phyloP scores from a whole-genome alignment of 2,797 vertebrate species.

The Lacerta agilis region DNA sequence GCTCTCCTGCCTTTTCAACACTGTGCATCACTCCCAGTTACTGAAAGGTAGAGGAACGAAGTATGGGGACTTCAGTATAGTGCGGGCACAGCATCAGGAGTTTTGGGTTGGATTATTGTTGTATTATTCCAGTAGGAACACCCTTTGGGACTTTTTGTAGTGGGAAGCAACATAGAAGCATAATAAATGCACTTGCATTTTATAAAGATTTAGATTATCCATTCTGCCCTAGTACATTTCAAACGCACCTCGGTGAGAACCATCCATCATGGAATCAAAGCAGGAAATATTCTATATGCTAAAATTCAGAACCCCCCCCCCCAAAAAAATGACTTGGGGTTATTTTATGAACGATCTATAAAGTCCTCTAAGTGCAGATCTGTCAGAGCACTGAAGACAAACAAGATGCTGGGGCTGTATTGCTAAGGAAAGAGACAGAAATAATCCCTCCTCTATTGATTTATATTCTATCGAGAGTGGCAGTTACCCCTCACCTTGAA shows the following conservation, averaged over 20 bases:
- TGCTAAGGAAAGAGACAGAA: slow-evolving; percentile 40
- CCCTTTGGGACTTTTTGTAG: too few species aligned
- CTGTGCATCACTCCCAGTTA: too few species aligned
- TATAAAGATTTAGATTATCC: background rate
- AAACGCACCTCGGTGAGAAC: slow-evolving; percentile 36
- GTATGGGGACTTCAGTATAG: too few species aligned
- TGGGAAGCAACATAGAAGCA: too few species aligned
- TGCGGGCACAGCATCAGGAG: too few species aligned
- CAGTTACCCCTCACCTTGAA: slow-evolving; percentile 47
- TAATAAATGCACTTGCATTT: background rate
- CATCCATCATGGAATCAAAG: slow-evolving; percentile 64
- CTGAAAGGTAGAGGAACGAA: too few species aligned
- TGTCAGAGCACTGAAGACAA: slow-evolving; percentile 56
- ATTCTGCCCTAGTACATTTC: slow-evolving; percentile 11
- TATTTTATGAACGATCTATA: slow-evolving; percentile 61
- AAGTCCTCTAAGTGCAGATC: slow-evolving; percentile 42
- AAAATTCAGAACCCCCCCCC: slow-evolving; percentile 58
- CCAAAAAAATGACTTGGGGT: slow-evolving; percentile 42
- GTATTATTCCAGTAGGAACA: too few species aligned
- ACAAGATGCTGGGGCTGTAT: slow-evolving; percentile 44
- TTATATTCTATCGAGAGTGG: slow-evolving; percentile 49
- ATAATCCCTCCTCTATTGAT: too few species aligned
- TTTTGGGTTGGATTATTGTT: too few species aligned
- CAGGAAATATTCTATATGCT: slow-evolving; percentile 32
- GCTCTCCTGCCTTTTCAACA: too few species aligned